phyloP scores from a whole-genome alignment of 1,140 invertebrate species.

The Mercenaria mercenaria region DNA sequence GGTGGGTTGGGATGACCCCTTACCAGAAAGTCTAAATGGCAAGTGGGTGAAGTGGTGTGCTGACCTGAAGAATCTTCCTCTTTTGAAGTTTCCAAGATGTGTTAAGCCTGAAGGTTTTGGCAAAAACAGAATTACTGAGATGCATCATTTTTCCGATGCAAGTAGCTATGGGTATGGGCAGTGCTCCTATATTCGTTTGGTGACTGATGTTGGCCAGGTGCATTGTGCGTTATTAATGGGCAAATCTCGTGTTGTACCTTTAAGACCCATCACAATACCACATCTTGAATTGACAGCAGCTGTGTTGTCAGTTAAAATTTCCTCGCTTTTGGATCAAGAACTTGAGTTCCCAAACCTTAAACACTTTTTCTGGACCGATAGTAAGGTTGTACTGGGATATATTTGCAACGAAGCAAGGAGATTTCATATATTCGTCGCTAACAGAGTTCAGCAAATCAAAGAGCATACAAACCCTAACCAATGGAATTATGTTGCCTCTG shows the following conservation, averaged over 20 bases:
- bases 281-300: constrained; percentile 63
- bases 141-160: constrained; percentile 76
- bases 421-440: constrained; percentile 63
- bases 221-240: constrained; percentile 67
- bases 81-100: constrained; percentile 53
- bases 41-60: constrained; percentile 61
- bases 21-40: background rate
- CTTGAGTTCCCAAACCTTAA: constrained; percentile 13
- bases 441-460: constrained; percentile 15
- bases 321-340: constrained; percentile 15
- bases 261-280: constrained; percentile 55
- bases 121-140: background rate
- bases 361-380: constrained; percentile 58
- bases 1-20: constrained; percentile 56
- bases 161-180: constrained; percentile 68
- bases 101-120: constrained; percentile 67
- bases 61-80: constrained; percentile 48
- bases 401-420: constrained; percentile 48
- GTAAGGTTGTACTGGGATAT: constrained; percentile 53
- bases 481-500: constrained; percentile 30
- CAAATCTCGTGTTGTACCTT: constrained; percentile 69
- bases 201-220: constrained; percentile 13
- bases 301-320: constrained; percentile 40
- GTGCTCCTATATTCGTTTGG: constrained; percentile 69
- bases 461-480: background rate